phyloP scores from a whole-genome alignment of 2,797 vertebrate genomes.

The Manis pentadactyla region DNA sequence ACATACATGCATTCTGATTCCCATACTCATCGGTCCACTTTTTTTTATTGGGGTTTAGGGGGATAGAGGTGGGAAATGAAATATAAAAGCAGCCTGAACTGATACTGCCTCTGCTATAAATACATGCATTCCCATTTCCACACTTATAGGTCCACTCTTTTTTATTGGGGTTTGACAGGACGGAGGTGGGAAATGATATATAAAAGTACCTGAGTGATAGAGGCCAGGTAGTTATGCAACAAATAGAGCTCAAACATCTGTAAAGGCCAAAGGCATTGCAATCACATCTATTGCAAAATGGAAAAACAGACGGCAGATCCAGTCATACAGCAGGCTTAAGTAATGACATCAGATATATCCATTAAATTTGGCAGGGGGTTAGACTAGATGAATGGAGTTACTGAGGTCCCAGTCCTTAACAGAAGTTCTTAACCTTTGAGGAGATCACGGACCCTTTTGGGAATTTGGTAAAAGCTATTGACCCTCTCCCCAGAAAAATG shows the following conservation, averaged over 20 bases:
- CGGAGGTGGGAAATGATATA: constrained; percentile 24
- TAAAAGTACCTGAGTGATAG: constrained; percentile 53
- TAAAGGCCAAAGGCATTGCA: constrained; percentile 73
- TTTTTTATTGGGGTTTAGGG: not conserved
- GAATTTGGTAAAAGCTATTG: constrained; percentile 34
- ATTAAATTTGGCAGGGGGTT: constrained; percentile 64
- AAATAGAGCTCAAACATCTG: constrained; percentile 70
- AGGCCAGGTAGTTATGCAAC: constrained; percentile 67
- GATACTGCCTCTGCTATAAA: not conserved
- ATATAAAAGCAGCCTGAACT: not conserved
- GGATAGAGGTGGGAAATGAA: too few species aligned
- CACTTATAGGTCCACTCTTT: not conserved
- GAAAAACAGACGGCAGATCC: constrained; percentile 77
- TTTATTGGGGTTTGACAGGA: not conserved
- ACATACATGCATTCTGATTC: not conserved
- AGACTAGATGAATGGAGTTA: constrained; percentile 67
- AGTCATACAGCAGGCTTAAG: constrained; percentile 65
- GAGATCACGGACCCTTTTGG: constrained; percentile 23
- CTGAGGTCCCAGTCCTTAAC: constrained; percentile 52
- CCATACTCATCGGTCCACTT: not conserved
- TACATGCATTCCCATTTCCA: not conserved
- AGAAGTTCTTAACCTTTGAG: constrained; percentile 53
- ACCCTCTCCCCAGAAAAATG: constrained; percentile 38
- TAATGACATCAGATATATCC: constrained; percentile 73
- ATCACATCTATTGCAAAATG: constrained; percentile 78